phyloP scores from a whole-genome alignment of 2,888 invertebrate genomes.

The Temnothorax rugatulus region DNA sequence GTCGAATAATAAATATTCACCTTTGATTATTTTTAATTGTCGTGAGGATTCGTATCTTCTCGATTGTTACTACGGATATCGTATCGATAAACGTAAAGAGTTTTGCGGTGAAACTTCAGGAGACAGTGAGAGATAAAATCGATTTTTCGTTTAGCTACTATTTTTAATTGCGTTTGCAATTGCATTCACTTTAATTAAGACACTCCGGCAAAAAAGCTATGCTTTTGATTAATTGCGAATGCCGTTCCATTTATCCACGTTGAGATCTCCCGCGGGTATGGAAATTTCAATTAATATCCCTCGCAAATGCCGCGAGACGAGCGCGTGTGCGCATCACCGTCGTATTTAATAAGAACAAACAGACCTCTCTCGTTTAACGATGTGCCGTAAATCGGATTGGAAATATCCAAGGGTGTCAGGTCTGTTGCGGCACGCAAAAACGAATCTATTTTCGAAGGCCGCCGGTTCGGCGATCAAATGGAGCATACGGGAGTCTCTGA shows the following conservation, averaged over 20 bases:
- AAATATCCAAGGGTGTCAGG: slow-evolving; percentile 50
- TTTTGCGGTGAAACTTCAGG: not conserved
- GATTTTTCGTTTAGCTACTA: slow-evolving; percentile 9
- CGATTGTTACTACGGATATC: not conserved
- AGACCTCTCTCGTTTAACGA: not conserved
- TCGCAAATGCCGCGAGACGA: not conserved
- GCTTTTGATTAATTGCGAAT: slow-evolving; percentile 33
- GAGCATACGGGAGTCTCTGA: slow-evolving; percentile 51
- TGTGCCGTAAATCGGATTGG: slow-evolving; percentile 31
- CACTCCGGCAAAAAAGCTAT: not conserved
- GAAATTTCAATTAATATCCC: slow-evolving; percentile 44
- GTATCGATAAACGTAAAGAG: not conserved
- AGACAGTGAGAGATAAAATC: not conserved
- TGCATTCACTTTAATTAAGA: slow-evolving; percentile 42
- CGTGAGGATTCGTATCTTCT: not conserved
- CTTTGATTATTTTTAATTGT: slow-evolving; percentile 8
- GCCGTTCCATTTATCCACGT: not conserved
- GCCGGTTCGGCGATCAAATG: slow-evolving; percentile 60
- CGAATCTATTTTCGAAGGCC: slow-evolving; percentile 74
- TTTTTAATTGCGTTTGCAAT: slow-evolving; percentile 13
- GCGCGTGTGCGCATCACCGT: slow-evolving; percentile 9
- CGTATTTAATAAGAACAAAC: slow-evolving; percentile 46
- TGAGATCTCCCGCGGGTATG: slow-evolving; percentile 18
- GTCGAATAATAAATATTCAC: slow-evolving; percentile 28
- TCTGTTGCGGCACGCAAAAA: slow-evolving; percentile 56